These are phyloP conservation scores for Brachionichthys hirsutus DNA, from an alignment of 2,113 vertebrate genomes.

Conservation along the genomic window DNA sequence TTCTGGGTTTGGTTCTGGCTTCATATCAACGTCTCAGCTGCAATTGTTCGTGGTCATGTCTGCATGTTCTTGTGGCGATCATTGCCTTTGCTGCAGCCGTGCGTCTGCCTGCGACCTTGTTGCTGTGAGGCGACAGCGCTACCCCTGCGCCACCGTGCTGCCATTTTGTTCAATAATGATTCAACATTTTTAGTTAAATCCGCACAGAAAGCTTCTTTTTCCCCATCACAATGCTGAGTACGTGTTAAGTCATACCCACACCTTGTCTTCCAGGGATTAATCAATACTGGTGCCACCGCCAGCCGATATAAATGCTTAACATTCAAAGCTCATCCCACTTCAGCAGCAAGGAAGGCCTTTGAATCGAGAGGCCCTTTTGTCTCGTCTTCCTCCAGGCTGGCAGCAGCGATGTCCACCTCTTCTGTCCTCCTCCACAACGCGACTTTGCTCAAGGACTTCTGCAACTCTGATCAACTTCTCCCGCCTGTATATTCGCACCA, in stretches of 20 bases:
- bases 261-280: slow-evolving; percentile 36
- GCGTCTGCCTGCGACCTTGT: slow-evolving; percentile 19
- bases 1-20: slow-evolving; percentile 13
- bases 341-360: slow-evolving; percentile 32
- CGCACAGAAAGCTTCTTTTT: slow-evolving; percentile 1
- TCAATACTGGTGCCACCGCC: slow-evolving; percentile 36
- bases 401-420: slow-evolving; percentile 15
- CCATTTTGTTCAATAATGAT: slow-evolving; percentile 9
- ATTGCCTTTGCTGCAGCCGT: slow-evolving; percentile 33
- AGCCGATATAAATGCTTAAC: slow-evolving; percentile 48
- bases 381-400: slow-evolving; percentile 27
- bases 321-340: slow-evolving; percentile 45
- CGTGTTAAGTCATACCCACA: slow-evolving; percentile 27
- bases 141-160: no score
- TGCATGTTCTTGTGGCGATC: slow-evolving; percentile 33
- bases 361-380: slow-evolving; percentile 23
- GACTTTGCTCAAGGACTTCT: slow-evolving; percentile 71
- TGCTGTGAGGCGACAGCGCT: no score
- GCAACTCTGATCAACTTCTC: slow-evolving; percentile 53
- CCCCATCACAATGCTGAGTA: background rate
- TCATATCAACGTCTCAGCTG: slow-evolving; percentile 7
- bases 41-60: slow-evolving; percentile 24
- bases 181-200: slow-evolving; percentile 6
- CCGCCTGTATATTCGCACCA: slow-evolving; percentile 16
- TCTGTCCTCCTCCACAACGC: slow-evolving; percentile 25